Conservation (phyloP, 2,797 vertebrate genomes). For the Pseudochromis fuscus region DNA sequence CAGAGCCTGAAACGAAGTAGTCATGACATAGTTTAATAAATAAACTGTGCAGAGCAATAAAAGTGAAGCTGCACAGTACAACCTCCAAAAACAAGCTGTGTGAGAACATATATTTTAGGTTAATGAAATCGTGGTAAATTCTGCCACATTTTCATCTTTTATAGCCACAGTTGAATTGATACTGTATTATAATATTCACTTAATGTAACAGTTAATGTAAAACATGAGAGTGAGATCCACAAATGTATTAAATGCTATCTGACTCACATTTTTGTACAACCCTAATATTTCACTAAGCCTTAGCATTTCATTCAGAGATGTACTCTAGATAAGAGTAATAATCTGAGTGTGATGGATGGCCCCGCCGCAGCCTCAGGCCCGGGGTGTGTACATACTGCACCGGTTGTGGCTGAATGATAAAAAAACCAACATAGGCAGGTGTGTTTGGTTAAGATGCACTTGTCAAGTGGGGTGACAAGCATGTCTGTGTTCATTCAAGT, state of each 20-base stretch:
- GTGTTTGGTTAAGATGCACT: conserved; percentile 88
- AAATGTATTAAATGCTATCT: conserved; percentile 72
- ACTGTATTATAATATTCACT: conserved; percentile 52
- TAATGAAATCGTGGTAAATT: not conserved
- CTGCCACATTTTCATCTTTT: conserved; percentile 14
- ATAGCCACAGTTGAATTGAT: conserved; percentile 1
- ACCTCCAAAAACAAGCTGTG: conserved; percentile 7
- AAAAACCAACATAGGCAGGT: conserved; percentile 81
- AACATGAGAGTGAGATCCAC: conserved; percentile 58
- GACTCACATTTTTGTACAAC: conserved; percentile 74
- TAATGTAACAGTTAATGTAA: conserved; percentile 64
- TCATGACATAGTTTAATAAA: not conserved
- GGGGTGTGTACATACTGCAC: conserved; percentile 82
- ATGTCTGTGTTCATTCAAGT: conserved; percentile 86
- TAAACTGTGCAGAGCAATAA: not conserved
- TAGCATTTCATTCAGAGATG: conserved; percentile 84
- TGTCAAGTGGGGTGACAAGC: conserved; percentile 85
- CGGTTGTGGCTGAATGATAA: conserved; percentile 80
- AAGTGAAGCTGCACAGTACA: not conserved
- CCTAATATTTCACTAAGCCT: conserved; percentile 84
- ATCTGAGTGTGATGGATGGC: conserved; percentile 84
- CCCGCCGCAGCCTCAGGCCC: conserved; percentile 74
- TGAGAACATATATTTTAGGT: conserved; percentile 9
- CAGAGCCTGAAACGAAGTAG: not conserved
- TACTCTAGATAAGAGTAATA: conserved; percentile 84